Base-by-base conservation (phyloP, 2,113 vertebrate genomes). In the Pelobates fuscus region DNA sequence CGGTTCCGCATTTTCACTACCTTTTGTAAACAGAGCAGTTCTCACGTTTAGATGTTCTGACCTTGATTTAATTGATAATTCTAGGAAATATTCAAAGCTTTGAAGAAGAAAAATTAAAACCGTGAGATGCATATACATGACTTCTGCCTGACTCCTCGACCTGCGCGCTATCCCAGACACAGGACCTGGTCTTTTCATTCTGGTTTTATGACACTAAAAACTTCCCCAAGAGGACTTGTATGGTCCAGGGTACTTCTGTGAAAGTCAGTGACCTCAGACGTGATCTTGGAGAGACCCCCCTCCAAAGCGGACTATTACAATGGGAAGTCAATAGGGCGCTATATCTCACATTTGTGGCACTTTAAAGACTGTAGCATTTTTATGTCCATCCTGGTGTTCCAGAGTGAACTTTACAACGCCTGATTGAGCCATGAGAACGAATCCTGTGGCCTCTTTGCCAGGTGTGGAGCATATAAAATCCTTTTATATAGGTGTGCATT, bases 341-440 rank as follows among this genome's bases (percentile, higher is more conserved):
- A 72, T 72, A 58, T 24, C 26, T 72, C 70, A 63, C 27, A 11
- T 1, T 5, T 8, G 3, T 63, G 70, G 44, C 70, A 37, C 61
- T 52, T 72, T 72, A 54, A 72, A 63, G 70, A 63, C 70, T 52
- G 2, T 43, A 43, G 70, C 59, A 62, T 72, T 64, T 72, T 72
- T 72, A 72, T 72, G 70, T 44, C 37, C 52, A 17, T 52, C 10
- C 52, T 52, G 49, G 29, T 24, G 60, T 18, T 63, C 23, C 23
- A 7, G 17, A 21, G 32, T 6, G 10, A 6, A 6, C 32, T 5
- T 6, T 37, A 37, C 32, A 37, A 37, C 32, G 32, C 32, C 32
- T 10, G 32, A 37, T 37, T 37, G 32, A 37, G 5, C 32, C 32
- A 1, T 37, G 32, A 1, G 32, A 37, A 37, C 5, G 32, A 6